These are phyloP conservation scores for Scarus forsteni DNA, from an alignment of 2,797 vertebrate genomes.

Conservation along the genomic window DNA sequence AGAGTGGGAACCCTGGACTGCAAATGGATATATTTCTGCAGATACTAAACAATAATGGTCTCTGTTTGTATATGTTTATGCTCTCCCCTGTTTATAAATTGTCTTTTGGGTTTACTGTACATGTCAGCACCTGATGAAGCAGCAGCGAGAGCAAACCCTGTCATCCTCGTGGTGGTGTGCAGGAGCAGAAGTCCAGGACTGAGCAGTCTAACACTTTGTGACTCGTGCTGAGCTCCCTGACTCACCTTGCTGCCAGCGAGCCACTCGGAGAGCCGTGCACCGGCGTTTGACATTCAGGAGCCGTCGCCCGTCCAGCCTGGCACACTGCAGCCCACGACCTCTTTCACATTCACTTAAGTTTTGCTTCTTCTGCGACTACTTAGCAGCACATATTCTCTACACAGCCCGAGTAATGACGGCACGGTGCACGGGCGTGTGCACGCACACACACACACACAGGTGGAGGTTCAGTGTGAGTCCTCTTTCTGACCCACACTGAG, in stretches of 20 bases:
- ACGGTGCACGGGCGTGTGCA: conserved; percentile 18
- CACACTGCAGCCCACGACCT: conserved; percentile 31
- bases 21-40: no score
- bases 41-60: no score
- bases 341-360: conserved; percentile 47
- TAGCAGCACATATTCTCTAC: conserved; percentile 38
- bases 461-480: no score
- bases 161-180: not conserved
- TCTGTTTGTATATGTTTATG: no score
- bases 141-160: no score
- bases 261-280: conserved; percentile 43
- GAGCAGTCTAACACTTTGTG: conserved; percentile 21
- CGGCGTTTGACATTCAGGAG: conserved; percentile 49
- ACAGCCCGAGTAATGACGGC: conserved; percentile 36
- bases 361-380: conserved; percentile 45
- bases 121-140: not conserved
- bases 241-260: conserved; percentile 51
- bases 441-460: conserved; percentile 10
- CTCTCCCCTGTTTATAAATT: no score
- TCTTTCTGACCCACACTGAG: conserved; percentile 11
- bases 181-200: conserved; percentile 7
- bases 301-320: conserved; percentile 18
- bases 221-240: conserved; percentile 25
- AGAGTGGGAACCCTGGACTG: no score
- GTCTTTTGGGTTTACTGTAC: not conserved